Conservation (phyloP, 1,140 invertebrate genomes). For the Solen grandis region DNA sequence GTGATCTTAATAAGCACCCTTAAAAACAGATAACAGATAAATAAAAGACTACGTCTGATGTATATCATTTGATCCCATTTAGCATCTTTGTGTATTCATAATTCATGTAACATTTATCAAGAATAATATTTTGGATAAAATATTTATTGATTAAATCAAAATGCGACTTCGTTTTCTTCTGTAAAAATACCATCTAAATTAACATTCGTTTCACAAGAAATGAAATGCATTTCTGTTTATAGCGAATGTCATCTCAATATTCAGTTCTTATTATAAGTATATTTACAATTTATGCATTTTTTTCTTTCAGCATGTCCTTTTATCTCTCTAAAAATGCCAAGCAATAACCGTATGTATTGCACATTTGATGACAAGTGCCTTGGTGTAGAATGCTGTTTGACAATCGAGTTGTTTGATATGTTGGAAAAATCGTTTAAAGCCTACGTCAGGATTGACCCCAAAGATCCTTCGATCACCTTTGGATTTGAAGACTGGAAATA, state of each 20-base stretch:
- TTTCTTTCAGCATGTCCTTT: constrained; percentile 66
- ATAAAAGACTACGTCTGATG: neutral
- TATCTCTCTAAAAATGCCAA: constrained; percentile 65
- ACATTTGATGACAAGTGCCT: constrained; percentile 68
- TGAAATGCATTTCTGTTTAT: neutral
- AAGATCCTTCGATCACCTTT: constrained; percentile 40
- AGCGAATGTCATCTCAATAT: too few relatives aligned
- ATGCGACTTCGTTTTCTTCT: neutral
- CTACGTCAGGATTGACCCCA: constrained; percentile 65
- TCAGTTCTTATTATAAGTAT: too few relatives aligned
- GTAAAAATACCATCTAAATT: neutral
- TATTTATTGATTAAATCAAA: neutral
- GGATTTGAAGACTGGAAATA: constrained; percentile 52
- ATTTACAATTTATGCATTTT: neutral
- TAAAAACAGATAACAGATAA: too few relatives aligned
- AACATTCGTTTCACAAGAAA: neutral
- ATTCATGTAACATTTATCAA: neutral
- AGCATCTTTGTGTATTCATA: neutral
- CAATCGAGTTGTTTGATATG: constrained; percentile 61
- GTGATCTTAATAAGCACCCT: neutral
- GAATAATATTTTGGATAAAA: too few relatives aligned
- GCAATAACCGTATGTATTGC: constrained; percentile 61
- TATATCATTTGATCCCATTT: neutral
- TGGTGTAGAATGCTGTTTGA: constrained; percentile 67
- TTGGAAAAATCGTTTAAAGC: constrained; percentile 63